Evolutionary conservation across 2,797 vertebrate genomes (phyloP), one percentile per base, ranked within the genome.

Genomic region (Delichon dasypus): DNA sequence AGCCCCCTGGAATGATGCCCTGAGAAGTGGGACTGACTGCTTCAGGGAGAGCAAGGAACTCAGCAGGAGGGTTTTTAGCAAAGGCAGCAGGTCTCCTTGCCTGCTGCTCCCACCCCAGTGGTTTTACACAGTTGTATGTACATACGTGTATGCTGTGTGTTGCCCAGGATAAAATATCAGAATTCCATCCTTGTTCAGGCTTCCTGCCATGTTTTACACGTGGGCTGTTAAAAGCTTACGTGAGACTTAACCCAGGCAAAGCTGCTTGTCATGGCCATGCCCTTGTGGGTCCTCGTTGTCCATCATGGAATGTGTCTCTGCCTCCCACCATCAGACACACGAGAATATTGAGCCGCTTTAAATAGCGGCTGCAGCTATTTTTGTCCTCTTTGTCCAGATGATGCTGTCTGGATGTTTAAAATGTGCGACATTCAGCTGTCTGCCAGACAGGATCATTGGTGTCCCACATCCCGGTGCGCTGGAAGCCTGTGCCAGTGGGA

Each of bases 321-420:
- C 85, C 57, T 77, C 48, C 25, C 2, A 4, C 67, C 26, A 6
- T 62, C 70, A 85, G 88, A 87, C 83, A 70, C 22, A 50, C 16
- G 12, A 36, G 64, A 86, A 86, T 54, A 82, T 3, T 42, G 34
- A 84, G 65, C 27, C 53, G 54, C 85, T 92, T 90, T 89, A 93
- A 90, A 93, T 95, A 95, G 94, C 16, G 5, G 53, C 86, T 70
- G 64, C 74, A 86, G 85, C 48, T 34, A 0, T n/a, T 93, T 85
- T 55, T 81, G 70, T 60, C 48, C 32, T 80, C 54, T 40, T 67
- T 4, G 8, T 66, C 64, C 82, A 86, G 45, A 84, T 70, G 75
- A 67, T 85, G 77, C 89, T 82, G 88, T 94, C 93, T 94, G 91
- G 89, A 90, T 88, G 65, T 50, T 88, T 85, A 76, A 85, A 81